A percentile compares a stretch with the other conserved stretches of the same genome.
Conservation (phyloP, 30 jellyfish, hydroid and myxozoan species). For the Turritopsis rubra region DNA sequence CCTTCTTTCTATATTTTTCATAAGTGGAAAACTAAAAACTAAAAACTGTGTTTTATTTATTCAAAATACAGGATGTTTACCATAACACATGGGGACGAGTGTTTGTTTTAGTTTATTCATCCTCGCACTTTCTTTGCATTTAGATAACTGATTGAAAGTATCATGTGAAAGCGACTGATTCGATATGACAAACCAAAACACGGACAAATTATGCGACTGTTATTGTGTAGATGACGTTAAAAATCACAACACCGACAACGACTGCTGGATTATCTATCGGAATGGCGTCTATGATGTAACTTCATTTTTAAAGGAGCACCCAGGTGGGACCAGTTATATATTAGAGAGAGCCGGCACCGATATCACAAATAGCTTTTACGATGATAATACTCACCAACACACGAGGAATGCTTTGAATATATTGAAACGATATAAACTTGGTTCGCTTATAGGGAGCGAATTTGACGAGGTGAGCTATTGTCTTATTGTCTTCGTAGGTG, state of each 20-base stretch:
- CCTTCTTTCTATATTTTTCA: too few relatives aligned
- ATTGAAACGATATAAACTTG: constrained; percentile 52
- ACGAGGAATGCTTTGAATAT: constrained; percentile 66
- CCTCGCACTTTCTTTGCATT: neutral
- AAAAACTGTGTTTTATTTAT: too few relatives aligned
- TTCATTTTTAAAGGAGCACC: constrained; percentile 62
- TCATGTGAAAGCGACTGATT: neutral
- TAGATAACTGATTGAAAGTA: neutral
- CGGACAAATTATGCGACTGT: neutral
- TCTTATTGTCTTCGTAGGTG: too few relatives aligned
- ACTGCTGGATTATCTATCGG: constrained; percentile 50
- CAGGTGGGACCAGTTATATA: constrained; percentile 82
- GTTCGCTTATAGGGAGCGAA: neutral
- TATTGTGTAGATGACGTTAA: constrained; percentile 38
- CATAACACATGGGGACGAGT: too few relatives aligned
- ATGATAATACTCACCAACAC: constrained; percentile 60
- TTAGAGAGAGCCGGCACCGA: constrained; percentile 64
- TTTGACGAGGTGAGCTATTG: neutral
- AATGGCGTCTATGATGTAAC: constrained; percentile 72
- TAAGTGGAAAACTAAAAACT: too few relatives aligned
- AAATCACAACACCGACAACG: constrained; percentile 46
- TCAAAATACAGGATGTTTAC: too few relatives aligned
- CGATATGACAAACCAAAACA: neutral
- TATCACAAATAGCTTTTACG: constrained; percentile 46
- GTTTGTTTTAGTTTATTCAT: too few relatives aligned